Base-by-base conservation (phyloP, 2,888 invertebrate species). In the Sesia apiformis region DNA sequence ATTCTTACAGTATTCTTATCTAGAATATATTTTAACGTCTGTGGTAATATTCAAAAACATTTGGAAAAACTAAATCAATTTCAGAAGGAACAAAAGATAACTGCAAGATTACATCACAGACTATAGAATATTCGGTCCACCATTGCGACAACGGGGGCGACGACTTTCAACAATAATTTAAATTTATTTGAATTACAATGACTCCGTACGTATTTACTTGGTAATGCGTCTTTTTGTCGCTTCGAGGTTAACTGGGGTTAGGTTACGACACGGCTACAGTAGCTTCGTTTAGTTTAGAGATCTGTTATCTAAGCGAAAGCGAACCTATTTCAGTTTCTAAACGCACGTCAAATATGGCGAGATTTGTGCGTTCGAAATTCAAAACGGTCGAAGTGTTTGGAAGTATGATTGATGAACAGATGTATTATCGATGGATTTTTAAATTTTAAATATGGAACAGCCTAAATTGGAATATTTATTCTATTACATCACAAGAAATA, bases 151-250 rank as follows among this genome's bases (percentile, higher is more conserved):
- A 53, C 60, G 23, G 23, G 42, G 39, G 39, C 52, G 53, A 43
- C 57, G 51, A 50, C 53, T 52, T 59, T 57, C 63, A 62, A 62
- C 61, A 64, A 66, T 64, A 67, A 69, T 86, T 85, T 85, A 78
- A 86, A 85, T 86, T 78, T 81, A 85, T 86, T 85, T 84, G 80
- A 85, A 85, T 86, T 70, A 85, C 86, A 86, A 86, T 80, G 78
- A 70, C 69, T 65, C 50, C 63, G 70, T 69, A 69, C 65, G 78
- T 79, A 79, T 85, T 84, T 84, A 84, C 80, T 81, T 79, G 84
- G 78, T 81, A 83, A 84, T 81, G 69, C 67, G 64, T 63, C 69
- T 74, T 78, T 76, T 79, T 78, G 76, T 77, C 70, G 61, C 62
- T 49, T 51, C 59, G 70, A 76, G 81, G 84, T 81, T 79, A 81